Evolutionary conservation across 2,888 invertebrate species (phyloP).

Genomic region (Deroplatys truncata): DNA sequence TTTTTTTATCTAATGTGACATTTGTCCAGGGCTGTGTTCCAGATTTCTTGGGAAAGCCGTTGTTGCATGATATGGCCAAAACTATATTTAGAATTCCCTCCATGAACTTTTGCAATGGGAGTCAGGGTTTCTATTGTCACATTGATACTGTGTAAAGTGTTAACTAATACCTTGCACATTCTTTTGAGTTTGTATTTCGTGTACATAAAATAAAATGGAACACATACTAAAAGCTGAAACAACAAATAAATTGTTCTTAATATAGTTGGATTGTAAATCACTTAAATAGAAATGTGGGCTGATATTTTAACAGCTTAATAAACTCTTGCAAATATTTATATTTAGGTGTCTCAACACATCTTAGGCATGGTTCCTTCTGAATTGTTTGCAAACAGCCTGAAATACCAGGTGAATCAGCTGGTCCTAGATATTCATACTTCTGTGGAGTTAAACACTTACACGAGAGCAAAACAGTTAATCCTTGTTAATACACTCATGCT

Average conservation of each 20-base stretch:
- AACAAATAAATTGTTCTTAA: not conserved
- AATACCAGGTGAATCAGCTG: not conserved
- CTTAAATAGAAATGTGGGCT: not conserved
- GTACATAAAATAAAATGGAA: not conserved
- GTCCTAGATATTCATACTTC: too few species aligned
- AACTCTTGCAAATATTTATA: not conserved
- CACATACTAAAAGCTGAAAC: not conserved
- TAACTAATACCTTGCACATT: not conserved
- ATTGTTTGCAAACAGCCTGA: not conserved
- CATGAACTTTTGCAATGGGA: conserved; percentile 4
- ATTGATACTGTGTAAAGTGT: conserved; percentile 2
- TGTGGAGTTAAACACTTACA: too few species aligned
- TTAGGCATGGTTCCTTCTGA: not conserved
- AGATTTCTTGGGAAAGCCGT: not conserved
- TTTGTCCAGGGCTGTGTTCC: conserved; percentile 4
- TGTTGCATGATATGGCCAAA: not conserved
- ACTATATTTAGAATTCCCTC: conserved; percentile 21
- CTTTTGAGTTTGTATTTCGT: not conserved
- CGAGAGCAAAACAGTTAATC: too few species aligned
- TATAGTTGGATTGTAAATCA: not conserved
- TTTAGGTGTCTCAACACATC: not conserved
- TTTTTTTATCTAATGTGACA: not conserved
- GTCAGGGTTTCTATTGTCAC: not conserved
- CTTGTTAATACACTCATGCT: too few species aligned
- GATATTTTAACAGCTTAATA: not conserved